Base-by-base conservation (phyloP, 64 coral and sea anemone species). In the Porites lutea region DNA sequence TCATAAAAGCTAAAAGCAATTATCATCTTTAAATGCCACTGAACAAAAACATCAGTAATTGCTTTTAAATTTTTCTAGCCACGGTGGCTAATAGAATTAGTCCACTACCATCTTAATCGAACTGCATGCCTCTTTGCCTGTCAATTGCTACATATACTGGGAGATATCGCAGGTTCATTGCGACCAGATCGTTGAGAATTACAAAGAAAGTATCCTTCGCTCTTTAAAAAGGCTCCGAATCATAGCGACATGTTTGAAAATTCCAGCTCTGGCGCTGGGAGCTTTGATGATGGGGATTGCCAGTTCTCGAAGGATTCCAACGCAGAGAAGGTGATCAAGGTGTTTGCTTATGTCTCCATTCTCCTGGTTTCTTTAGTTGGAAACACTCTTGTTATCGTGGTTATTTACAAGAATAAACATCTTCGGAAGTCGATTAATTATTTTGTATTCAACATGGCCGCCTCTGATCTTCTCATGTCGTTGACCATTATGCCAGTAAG, bases 401-500 rank as follows among this genome's bases (percentile, higher is more conserved):
- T 71, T 12, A 59, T 82, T 57, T 83, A 18, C 18, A 79, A 60
- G 16, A 72, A 91, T 54, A 82, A 72, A 48, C 58, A 82, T 46
- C 11, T 91, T 9, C 64, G 79, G 11, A 54, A 21, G 4, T 67
- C 89, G 5, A 91, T 58, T 49, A 91, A 83, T 54, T 91, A 55
- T 65, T 91, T 91, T 48, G 65, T 83, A 16, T 16, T 91, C 63
- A 91, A 91, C 66, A 91, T 83, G 89, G 75, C 89, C 12, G 16
- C 57, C 2, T 91, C 78, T 6, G 89, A 91, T 20, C 76, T 91
- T 10, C 70, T 82, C 62, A 68, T 23, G 22, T 62, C 89, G 2
- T 60, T 91, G 16, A 79, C 77, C 27, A 49, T 79, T 11, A 91
- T 82, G 54, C 65, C 62, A 19, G 4, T 70, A 3, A 1, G 18